Evolutionary conservation across 2,113 vertebrate genomes (phyloP).

Genomic region (Amblyopsis rosae): DNA sequence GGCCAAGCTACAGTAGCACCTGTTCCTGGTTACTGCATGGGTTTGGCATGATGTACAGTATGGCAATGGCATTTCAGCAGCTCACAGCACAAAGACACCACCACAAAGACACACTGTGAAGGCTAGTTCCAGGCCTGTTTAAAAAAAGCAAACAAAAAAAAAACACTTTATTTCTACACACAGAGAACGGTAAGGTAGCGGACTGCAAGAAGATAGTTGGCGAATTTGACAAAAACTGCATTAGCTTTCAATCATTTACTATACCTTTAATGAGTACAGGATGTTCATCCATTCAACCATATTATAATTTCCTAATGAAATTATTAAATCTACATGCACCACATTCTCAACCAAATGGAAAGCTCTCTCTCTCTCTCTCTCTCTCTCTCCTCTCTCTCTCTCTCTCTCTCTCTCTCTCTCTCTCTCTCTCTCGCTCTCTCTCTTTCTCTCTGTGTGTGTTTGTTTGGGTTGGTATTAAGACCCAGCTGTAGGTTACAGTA

Average conservation of each 20-base stretch:
- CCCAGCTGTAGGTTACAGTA: constrained; percentile 59
- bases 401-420: not conserved
- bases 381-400: not conserved
- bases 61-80: constrained; percentile 34
- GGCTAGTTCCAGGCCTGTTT: too few relatives aligned
- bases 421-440: not conserved
- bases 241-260: not conserved
- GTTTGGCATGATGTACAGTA: constrained; percentile 22
- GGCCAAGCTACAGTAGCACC: constrained; percentile 29
- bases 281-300: constrained; percentile 54
- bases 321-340: constrained; percentile 50
- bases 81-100: constrained; percentile 12
- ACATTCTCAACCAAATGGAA: constrained; percentile 34
- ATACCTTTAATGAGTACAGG: constrained; percentile 62
- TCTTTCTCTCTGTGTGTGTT: constrained; percentile 28
- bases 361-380: constrained; percentile 14
- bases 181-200: too few relatives aligned
- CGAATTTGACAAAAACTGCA: too few relatives aligned
- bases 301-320: constrained; percentile 42
- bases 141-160: too few relatives aligned
- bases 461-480: constrained; percentile 51
- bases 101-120: not conserved
- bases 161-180: too few relatives aligned
- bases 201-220: too few relatives aligned
- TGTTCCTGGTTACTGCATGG: constrained; percentile 43